Evolutionary conservation across 2,797 vertebrate genomes (phyloP), one percentile per base, ranked within the genome.

Genomic region (Gobionotothen gibberifrons): DNA sequence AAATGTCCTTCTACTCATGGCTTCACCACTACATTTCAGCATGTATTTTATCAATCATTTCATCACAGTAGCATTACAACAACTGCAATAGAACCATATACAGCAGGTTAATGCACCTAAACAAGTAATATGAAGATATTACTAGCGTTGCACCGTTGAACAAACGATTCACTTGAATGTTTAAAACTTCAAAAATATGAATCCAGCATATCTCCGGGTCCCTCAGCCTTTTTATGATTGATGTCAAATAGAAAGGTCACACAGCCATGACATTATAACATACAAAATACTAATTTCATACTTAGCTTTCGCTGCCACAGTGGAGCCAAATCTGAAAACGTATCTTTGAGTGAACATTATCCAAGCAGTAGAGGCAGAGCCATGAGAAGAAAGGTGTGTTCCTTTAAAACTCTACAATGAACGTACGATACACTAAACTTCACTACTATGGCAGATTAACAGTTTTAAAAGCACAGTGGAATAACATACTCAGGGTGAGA

Each of bases 321-420:
- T 15, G 3, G 26, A 48, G 5, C 1, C 10, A 16, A 26, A 69
- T 13, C 9, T 21, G n/a, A 66, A 48, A 32, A 4, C 22, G 40
- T 58, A 10, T 16, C 8, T 48, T 21, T 46, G 29, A 62, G 13
- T 29, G 32, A 10, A 67, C 13, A 51, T 82, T 19, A n/a, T 58
- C 47, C 13, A 36, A 72, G 69, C 69, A 76, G 74, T 47, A 57
- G 11, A 22, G 47, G 17, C 52, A 54, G 49, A 56, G 46, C 65
- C 47, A 16, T 32, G 47, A 61, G 22, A 51, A 43, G 43, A 16
- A 54, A 36, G 29, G 2, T 36, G 15, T 17, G 19, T 63, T 21
- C 46, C 49, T 52, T 16, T 46, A 49, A 48, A 39, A 9, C n/a
- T 69, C 48, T 42, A 26, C 11, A 43, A 59, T 69, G 8, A 58